Conservation (phyloP, 1,140 invertebrate species). For the Zaprionus taronus region DNA sequence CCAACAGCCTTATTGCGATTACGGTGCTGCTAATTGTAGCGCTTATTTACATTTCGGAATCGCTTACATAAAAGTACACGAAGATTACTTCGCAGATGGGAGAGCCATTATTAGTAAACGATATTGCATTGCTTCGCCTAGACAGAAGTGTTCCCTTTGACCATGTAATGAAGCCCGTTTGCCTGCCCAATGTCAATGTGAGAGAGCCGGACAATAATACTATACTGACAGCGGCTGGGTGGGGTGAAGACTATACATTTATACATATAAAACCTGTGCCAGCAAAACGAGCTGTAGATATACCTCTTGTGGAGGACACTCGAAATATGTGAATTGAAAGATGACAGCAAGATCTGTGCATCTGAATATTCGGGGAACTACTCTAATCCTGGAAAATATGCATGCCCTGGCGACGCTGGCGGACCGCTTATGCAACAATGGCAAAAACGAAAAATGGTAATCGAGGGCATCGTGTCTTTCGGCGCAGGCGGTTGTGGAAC, state of each 20-base stretch:
- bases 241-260: too few species aligned
- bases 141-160: background rate
- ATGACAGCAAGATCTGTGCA: background rate
- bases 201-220: background rate
- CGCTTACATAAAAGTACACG: background rate
- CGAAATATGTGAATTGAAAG: background rate
- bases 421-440: background rate
- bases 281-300: background rate
- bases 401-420: background rate
- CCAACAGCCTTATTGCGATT: background rate
- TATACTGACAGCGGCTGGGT: background rate
- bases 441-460: background rate
- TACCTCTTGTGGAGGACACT: background rate
- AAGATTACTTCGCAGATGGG: background rate
- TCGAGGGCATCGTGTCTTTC: background rate
- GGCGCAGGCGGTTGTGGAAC: too few species aligned
- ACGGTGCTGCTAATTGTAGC: background rate
- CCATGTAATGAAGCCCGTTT: background rate
- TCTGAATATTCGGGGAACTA: fast-evolving
- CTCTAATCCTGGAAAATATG: too few species aligned
- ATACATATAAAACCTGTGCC: too few species aligned
- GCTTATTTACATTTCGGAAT: background rate
- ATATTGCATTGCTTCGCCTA: background rate
- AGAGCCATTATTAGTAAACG: background rate
- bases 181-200: background rate